A percentile compares a stretch with the other conserved stretches of the same genome.
These are phyloP conservation scores for Todus mexicanus DNA, from an alignment of 2,797 vertebrate genomes.

Conservation along the genomic window DNA sequence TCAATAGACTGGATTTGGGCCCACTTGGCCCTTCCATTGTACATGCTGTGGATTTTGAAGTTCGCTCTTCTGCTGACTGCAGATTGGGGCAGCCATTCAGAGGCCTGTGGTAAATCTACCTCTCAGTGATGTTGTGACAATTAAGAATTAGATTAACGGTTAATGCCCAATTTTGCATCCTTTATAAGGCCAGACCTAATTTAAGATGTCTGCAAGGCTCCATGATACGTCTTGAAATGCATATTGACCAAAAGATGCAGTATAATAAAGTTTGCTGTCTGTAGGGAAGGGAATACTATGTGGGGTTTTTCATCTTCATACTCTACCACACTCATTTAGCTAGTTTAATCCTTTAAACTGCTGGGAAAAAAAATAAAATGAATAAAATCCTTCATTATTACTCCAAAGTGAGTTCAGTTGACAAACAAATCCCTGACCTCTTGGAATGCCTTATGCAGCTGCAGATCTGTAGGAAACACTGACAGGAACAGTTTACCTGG, in stretches of 20 bases:
- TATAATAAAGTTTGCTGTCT: background rate
- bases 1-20: background rate
- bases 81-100: background rate
- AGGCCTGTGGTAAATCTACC: conserved; percentile 38
- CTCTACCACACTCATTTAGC: background rate
- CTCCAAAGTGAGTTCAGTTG: background rate
- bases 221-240: background rate
- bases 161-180: background rate
- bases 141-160: background rate
- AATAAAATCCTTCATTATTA: background rate
- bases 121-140: background rate
- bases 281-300: background rate
- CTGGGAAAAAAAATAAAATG: background rate
- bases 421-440: background rate
- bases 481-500: background rate
- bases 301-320: background rate
- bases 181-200: background rate
- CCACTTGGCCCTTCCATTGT: background rate
- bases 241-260: background rate
- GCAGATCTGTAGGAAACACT: background rate
- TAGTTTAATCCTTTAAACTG: background rate
- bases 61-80: background rate
- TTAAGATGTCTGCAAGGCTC: background rate
- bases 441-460: background rate
- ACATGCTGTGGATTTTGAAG: conserved; percentile 4